phyloP scores from a whole-genome alignment of 2,797 vertebrate genomes.

The Sitta carolinensis region DNA sequence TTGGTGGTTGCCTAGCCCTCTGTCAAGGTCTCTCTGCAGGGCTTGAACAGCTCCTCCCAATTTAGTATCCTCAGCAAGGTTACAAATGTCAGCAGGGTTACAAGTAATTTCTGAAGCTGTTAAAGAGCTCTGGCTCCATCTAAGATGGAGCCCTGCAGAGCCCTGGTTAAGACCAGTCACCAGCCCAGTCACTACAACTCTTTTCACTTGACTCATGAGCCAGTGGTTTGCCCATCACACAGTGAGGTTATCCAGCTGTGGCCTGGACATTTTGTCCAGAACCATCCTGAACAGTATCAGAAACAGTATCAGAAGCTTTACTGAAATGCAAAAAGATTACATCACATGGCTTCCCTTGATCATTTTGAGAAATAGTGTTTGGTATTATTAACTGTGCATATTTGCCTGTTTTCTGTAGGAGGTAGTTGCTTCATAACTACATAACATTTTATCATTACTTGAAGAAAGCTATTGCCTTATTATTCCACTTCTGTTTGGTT shows the following conservation, averaged over 20 bases:
- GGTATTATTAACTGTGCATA: background rate
- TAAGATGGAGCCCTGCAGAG: background rate
- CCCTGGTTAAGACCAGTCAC: background rate
- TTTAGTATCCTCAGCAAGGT: background rate
- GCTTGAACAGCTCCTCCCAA: background rate
- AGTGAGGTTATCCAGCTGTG: background rate
- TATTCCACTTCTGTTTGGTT: background rate
- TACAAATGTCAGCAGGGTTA: background rate
- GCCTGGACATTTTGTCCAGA: background rate
- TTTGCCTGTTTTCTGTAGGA: background rate
- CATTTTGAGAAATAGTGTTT: background rate
- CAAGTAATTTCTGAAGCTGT: background rate
- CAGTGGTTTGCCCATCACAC: background rate
- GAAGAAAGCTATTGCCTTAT: background rate
- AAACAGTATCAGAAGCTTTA: background rate
- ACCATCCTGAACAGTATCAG: background rate
- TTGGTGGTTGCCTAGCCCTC: background rate
- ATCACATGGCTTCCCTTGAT: background rate
- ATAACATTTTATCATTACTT: background rate
- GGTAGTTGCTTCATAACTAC: background rate
- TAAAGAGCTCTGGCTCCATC: background rate
- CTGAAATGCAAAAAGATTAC: background rate
- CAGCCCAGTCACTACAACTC: background rate
- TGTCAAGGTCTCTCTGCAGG: background rate
- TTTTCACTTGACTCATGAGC: background rate